Percentiles rank a stretch among this genome's conserved stretches.
phyloP scores from a whole-genome alignment of 2,113 vertebrate genomes.

The Boulengeromyrus knoepffleri region DNA sequence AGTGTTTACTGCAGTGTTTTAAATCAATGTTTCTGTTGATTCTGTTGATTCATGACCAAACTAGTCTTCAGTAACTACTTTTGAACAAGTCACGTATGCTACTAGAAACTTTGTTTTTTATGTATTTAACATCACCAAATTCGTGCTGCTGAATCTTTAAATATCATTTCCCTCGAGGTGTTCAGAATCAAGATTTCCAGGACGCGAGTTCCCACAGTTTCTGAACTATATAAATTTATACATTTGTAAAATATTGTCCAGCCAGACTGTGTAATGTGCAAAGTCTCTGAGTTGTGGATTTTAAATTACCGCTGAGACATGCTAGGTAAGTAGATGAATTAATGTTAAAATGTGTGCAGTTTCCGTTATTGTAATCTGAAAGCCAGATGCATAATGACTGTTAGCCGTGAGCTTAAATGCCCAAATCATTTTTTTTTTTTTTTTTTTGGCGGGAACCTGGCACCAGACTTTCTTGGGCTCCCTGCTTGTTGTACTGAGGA shows the following conservation, averaged over 20 bases:
- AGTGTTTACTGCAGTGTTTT: background rate
- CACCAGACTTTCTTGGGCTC: background rate
- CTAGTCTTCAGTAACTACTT: background rate
- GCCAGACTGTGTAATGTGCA: background rate
- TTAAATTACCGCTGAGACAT: background rate
- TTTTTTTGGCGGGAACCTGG: background rate
- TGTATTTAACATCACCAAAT: background rate
- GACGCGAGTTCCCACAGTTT: background rate
- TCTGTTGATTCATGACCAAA: background rate
- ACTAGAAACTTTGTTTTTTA: background rate
- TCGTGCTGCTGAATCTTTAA: background rate
- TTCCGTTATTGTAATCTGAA: background rate
- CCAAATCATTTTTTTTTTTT: slow-evolving; percentile 13
- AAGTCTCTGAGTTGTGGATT: slow-evolving; percentile 27
- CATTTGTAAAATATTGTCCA: background rate
- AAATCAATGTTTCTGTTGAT: background rate
- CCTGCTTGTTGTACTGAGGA: slow-evolving; percentile 17
- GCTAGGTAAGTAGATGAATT: background rate
- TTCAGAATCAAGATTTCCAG: background rate
- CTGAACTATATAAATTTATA: slow-evolving; percentile 6
- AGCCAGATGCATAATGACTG: background rate
- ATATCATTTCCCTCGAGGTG: background rate
- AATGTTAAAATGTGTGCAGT: slow-evolving; percentile 4
- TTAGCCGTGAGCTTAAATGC: slow-evolving; percentile 12
- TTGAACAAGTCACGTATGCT: background rate